Evolutionary conservation across 2,797 vertebrate species (phyloP).

Genomic region (Tympanoctomys barrerae): DNA sequence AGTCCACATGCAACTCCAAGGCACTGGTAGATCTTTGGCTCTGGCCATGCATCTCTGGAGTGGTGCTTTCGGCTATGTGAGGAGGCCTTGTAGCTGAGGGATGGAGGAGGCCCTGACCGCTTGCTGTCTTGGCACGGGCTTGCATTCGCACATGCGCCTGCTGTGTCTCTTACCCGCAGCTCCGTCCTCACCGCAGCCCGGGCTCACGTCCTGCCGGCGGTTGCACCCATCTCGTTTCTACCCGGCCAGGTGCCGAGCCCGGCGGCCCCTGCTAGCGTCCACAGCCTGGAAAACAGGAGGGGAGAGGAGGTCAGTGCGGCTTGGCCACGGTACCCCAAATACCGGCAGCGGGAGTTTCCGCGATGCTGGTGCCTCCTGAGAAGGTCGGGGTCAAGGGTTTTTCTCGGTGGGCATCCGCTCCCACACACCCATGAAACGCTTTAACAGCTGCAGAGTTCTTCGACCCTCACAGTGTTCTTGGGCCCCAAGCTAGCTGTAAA

Average conservation of each 20-base stretch:
- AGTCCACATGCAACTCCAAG: background rate
- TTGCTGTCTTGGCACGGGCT: background rate
- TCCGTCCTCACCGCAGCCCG: slow-evolving; percentile 56
- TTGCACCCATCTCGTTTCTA: slow-evolving; percentile 73
- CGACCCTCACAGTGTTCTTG: background rate
- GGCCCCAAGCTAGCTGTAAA: background rate
- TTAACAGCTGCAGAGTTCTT: background rate
- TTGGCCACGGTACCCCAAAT: too few species aligned
- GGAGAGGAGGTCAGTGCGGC: background rate
- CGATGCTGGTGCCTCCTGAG: background rate
- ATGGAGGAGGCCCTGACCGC: background rate
- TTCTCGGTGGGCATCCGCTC: background rate
- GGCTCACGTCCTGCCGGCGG: slow-evolving; percentile 64
- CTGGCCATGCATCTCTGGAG: background rate
- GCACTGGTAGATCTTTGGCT: background rate
- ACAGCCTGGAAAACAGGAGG: slow-evolving; percentile 66
- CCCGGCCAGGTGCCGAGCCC: background rate
- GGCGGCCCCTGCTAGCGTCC: slow-evolving; percentile 61
- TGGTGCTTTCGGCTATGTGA: background rate
- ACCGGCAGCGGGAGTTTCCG: background rate
- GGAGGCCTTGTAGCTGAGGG: background rate
- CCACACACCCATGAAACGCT: background rate
- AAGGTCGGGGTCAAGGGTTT: background rate
- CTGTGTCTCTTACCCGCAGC: slow-evolving; percentile 72
- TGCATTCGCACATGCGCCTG: too few species aligned